Conservation (phyloP, 2,113 vertebrate species). For the Orientallactaga bullata region DNA sequence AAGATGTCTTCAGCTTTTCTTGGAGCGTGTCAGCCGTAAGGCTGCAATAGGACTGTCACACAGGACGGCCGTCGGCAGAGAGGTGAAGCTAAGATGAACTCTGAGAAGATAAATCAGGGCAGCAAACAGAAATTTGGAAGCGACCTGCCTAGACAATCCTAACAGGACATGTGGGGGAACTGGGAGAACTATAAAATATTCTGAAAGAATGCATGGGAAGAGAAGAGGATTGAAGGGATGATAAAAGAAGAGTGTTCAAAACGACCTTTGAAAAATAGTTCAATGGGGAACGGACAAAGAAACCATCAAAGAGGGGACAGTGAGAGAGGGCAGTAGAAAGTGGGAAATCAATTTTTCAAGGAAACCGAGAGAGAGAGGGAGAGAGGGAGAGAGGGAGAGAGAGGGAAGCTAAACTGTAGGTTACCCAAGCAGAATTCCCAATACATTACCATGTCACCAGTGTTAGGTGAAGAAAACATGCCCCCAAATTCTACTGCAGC, state of each 20-base stretch:
- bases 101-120: background rate
- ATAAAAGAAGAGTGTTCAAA: background rate
- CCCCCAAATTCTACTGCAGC: background rate
- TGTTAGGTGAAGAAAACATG: background rate
- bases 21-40: background rate
- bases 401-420: background rate
- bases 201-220: background rate
- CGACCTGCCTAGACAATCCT: background rate
- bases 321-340: background rate
- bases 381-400: no score
- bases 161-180: background rate
- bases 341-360: constrained; percentile 9
- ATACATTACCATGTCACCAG: background rate
- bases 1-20: background rate
- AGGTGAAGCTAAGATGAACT: background rate
- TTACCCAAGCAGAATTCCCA: background rate
- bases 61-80: background rate
- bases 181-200: background rate
- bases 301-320: background rate
- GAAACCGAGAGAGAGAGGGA: background rate
- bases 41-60: background rate
- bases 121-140: background rate
- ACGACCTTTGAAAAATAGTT: background rate
- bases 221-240: background rate
- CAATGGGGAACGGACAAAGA: background rate